Evolutionary conservation across 2,888 invertebrate genomes (phyloP).

Genomic region (Caenorhabditis doughertyi): DNA sequence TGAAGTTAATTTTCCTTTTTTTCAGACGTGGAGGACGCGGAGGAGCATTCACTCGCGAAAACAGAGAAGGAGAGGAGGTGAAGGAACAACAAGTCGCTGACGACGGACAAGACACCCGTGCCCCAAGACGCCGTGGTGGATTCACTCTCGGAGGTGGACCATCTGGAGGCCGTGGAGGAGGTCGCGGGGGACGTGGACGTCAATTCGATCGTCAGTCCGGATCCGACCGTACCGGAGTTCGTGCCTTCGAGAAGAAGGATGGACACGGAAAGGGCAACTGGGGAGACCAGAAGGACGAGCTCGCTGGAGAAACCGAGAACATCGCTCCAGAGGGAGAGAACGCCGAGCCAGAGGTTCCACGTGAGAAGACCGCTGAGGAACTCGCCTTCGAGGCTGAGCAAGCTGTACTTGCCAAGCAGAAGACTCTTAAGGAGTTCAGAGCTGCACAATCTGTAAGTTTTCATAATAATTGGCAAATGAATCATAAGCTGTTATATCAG

Average conservation of each 20-base stretch:
- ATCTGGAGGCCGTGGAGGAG: conserved; percentile 63
- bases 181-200: conserved; percentile 71
- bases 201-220: conserved; percentile 80
- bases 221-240: conserved; percentile 79
- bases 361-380: conserved; percentile 78
- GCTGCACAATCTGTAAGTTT: conserved; percentile 68
- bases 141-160: conserved; percentile 65
- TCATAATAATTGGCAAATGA: neutral
- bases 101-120: conserved; percentile 53
- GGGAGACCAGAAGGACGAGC: conserved; percentile 80
- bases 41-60: conserved; percentile 61
- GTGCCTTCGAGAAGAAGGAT: conserved; percentile 79
- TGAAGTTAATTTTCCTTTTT: too few species aligned
- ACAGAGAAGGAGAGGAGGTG: conserved; percentile 53
- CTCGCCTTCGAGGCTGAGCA: conserved; percentile 71
- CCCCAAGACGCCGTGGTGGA: conserved; percentile 71
- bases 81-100: conserved; percentile 58
- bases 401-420: conserved; percentile 78
- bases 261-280: conserved; percentile 83
- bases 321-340: conserved; percentile 65
- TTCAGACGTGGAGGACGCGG: conserved; percentile 73
- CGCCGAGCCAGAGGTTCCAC: conserved; percentile 69
- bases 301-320: conserved; percentile 76
- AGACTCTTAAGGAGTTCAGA: conserved; percentile 79
- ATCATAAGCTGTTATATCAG: too few species aligned